These are phyloP conservation scores for Tricholaema leucomelas DNA, from an alignment of 2,113 vertebrate species.

Conservation along the genomic window DNA sequence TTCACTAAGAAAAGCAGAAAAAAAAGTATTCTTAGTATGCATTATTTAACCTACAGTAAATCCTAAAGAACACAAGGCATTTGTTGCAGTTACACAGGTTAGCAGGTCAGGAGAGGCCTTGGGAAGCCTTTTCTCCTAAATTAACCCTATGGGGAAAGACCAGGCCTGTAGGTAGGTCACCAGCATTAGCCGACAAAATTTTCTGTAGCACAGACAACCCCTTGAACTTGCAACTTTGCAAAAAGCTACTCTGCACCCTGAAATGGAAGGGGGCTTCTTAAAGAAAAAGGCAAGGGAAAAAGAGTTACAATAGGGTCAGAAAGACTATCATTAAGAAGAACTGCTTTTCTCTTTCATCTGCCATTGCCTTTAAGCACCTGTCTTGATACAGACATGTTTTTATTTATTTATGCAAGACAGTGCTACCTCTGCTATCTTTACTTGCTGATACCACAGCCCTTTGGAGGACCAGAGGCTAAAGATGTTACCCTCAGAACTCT, in stretches of 20 bases:
- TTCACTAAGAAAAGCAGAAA: background rate
- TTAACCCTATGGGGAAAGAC: background rate
- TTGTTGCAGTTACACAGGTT: background rate
- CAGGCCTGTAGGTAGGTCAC: background rate
- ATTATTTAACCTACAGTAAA: background rate
- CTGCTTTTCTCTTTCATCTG: accelerated
- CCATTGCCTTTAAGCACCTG: background rate
- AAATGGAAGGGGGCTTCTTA: background rate
- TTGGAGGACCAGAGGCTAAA: background rate
- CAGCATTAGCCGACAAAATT: background rate
- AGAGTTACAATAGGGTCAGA: background rate
- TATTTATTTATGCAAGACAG: background rate
- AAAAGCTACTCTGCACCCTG: background rate
- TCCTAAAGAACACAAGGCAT: background rate
- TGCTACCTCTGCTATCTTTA: background rate
- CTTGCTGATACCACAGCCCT: background rate
- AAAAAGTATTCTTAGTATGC: background rate
- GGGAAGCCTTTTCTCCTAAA: background rate
- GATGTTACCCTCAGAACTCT: background rate
- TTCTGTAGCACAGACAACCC: background rate
- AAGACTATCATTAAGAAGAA: background rate
- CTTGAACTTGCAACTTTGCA: background rate
- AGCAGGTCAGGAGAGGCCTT: background rate
- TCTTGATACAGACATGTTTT: background rate
- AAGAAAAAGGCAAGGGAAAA: background rate